These are phyloP conservation scores for Drosophila rufa DNA, from an alignment of 1,140 invertebrate genomes.

Conservation along the genomic window DNA sequence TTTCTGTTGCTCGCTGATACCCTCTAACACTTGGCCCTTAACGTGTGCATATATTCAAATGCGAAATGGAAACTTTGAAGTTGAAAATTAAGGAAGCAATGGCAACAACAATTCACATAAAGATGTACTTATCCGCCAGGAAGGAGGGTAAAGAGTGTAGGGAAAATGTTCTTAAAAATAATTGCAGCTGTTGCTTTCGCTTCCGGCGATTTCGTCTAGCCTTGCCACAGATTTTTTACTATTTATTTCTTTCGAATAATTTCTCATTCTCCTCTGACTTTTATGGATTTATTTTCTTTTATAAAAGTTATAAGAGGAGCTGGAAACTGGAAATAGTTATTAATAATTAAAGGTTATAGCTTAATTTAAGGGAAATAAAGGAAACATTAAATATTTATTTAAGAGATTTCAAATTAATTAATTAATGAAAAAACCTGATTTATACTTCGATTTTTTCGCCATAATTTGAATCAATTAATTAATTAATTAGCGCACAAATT, in stretches of 20 bases:
- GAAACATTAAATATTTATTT: no score
- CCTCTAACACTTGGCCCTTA: slow-evolving; percentile 13
- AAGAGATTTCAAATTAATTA: no score
- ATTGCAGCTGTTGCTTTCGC: slow-evolving; percentile 18
- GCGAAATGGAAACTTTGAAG: slow-evolving; percentile 38
- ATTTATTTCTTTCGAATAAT: background rate
- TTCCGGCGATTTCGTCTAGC: background rate
- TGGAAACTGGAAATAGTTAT: background rate
- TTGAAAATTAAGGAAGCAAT: slow-evolving; percentile 33
- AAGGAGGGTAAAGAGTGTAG: no score
- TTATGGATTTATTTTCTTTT: no score
- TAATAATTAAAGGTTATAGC: background rate
- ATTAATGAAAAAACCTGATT: no score
- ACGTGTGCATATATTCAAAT: slow-evolving; percentile 31
- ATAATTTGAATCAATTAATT: no score
- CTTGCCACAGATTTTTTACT: background rate
- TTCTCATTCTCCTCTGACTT: no score
- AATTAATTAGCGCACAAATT: no score
- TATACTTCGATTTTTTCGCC: no score
- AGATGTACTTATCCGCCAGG: slow-evolving; percentile 1
- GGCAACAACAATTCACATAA: slow-evolving; percentile 25
- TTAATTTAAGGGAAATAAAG: background rate
- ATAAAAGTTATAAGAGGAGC: background rate
- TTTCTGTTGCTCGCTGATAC: background rate
- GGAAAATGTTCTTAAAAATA: slow-evolving; percentile 4